These are phyloP conservation scores for Morone chrysops DNA, from an alignment of 2,113 vertebrate genomes.

Conservation along the genomic window DNA sequence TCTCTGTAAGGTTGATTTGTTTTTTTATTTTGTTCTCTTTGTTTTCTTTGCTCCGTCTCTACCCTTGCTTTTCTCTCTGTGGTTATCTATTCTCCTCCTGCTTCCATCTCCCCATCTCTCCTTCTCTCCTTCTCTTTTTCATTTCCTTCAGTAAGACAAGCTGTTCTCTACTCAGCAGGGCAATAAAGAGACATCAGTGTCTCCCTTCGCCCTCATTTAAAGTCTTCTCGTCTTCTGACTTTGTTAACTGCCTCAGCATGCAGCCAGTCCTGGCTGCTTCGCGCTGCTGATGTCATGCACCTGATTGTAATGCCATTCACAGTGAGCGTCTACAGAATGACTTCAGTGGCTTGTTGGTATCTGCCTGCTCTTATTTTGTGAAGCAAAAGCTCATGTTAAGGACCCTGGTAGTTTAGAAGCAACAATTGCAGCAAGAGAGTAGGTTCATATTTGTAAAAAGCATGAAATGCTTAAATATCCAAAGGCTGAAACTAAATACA, in stretches of 20 bases:
- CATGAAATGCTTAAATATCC: background rate
- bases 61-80: background rate
- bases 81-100: background rate
- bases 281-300: background rate
- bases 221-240: constrained; percentile 10
- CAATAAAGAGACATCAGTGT: constrained; percentile 12
- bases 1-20: background rate
- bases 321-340: background rate
- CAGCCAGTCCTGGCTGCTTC: background rate
- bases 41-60: background rate
- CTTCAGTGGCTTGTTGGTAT: background rate
- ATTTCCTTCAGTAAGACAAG: constrained; percentile 8
- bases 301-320: constrained; percentile 18
- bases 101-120: background rate
- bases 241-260: background rate
- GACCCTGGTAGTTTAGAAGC: background rate
- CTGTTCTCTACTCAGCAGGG: constrained; percentile 26
- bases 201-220: constrained; percentile 25
- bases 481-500: too few species aligned
- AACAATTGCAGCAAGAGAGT: background rate
- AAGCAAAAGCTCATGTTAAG: background rate
- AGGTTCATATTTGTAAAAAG: background rate
- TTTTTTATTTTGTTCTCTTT: background rate
- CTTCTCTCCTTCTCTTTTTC: background rate
- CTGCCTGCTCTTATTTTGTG: background rate